These are phyloP conservation scores for Bellardia bayeri DNA, from an alignment of 2,888 invertebrate species.

Conservation along the genomic window DNA sequence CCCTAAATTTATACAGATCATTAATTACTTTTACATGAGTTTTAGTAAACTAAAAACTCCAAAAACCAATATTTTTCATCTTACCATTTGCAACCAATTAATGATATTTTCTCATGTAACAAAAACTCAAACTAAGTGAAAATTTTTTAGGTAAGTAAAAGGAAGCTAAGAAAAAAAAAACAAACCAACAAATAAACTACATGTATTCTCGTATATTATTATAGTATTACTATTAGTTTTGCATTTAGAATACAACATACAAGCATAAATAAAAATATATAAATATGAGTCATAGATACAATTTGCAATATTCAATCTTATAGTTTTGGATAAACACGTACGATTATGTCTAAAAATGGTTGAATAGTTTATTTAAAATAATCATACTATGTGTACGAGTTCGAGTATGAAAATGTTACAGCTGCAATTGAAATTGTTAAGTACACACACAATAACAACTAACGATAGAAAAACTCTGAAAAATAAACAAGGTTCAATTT, in stretches of 20 bases:
- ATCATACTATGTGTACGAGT: constrained; percentile 33
- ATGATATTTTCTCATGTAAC: constrained; percentile 52
- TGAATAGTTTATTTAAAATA: constrained; percentile 62
- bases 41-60: neutral
- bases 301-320: constrained; percentile 59
- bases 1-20: neutral
- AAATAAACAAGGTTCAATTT: constrained; percentile 45
- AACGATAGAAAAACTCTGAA: neutral
- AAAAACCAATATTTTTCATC: neutral
- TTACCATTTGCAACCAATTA: constrained; percentile 46
- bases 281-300: constrained; percentile 53
- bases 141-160: neutral
- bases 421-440: constrained; percentile 56
- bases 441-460: neutral
- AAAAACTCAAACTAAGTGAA: constrained; percentile 23
- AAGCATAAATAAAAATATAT: neutral
- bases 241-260: constrained; percentile 36
- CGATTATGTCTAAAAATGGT: constrained; percentile 63
- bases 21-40: constrained; percentile 5
- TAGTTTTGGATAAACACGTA: constrained; percentile 61
- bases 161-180: neutral
- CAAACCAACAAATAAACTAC: no score
- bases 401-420: constrained; percentile 50
- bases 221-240: constrained; percentile 44
- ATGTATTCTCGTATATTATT: neutral